Conservation (phyloP, 2,113 vertebrate species). For the Mola mola region DNA sequence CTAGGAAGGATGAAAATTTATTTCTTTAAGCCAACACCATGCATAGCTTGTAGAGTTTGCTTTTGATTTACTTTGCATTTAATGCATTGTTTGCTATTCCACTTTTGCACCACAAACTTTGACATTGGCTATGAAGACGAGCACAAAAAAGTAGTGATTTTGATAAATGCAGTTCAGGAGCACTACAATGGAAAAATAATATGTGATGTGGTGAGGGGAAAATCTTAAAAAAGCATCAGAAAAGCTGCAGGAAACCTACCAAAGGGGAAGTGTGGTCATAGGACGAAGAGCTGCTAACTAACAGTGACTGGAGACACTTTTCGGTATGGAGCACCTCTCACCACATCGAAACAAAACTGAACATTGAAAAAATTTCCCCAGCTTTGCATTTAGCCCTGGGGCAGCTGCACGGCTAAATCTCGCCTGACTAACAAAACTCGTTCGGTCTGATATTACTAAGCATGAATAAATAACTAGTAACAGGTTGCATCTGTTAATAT, state of each 20-base stretch:
- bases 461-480: conserved; percentile 2
- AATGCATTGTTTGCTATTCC: background rate
- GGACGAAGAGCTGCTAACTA: background rate
- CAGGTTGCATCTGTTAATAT: conserved; percentile 2
- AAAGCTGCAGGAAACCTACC: conserved; percentile 11
- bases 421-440: background rate
- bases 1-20: background rate
- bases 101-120: background rate
- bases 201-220: background rate
- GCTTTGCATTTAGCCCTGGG: background rate
- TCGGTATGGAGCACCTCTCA: background rate
- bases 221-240: no score
- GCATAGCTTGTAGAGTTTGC: no score
- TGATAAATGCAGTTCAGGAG: no score
- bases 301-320: background rate
- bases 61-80: no score
- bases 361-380: no score
- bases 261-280: conserved; percentile 30
- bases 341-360: background rate
- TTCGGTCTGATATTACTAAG: background rate
- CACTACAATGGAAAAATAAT: conserved; percentile 13
- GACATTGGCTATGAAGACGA: no score
- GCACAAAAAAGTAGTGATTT: background rate
- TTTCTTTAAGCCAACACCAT: no score
- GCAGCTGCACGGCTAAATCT: background rate